Evolutionary conservation across 53 echinoderm and acorn worm genomes (phyloP), one percentile per base, ranked within the genome.

Genomic region (Temnopleurus reevesii): DNA sequence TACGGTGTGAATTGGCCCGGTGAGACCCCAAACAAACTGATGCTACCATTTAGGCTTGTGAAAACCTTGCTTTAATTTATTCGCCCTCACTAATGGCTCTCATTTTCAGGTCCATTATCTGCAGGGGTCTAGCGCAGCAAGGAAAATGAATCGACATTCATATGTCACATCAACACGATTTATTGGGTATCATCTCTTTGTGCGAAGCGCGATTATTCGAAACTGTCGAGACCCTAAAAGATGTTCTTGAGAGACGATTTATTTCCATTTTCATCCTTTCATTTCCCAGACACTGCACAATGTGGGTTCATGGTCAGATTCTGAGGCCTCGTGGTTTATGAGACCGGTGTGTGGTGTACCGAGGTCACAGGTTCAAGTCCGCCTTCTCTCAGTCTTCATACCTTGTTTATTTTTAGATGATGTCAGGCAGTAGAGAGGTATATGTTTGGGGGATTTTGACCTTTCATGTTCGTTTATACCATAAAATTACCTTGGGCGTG

Each of bases 21-120:
- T n/a, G 71, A 21, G 71, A 41, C 41, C 41, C n/a, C 71, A 43
- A 71, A 71, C 71, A 71, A 27, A 71, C n/a, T 23, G 71, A 71
- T n/a, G 71, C 36, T 71, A 71, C 19, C 71, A 71, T 71, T 71
- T 41, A 71, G 71, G 41, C 71, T n/a, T 7, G 71, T 71, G 71
- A 71, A 71, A 71, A 71, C 71, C 71, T 43, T 71, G 71, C 41
- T 71, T 71, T 71, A 71, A 71, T 71, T 71, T 71, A 71, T 71
- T 71, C 41, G 71, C 43, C 71, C 71, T 71, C 71, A n/a, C 71
- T 71, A 71, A 71, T 71, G 71, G 71, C 36, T 43, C 71, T 71
- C 71, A 71, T 71, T 71, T 63, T 71, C 71, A 41, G 41, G 71
- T 19, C 71, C 71, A 71, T 71, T 71, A 71, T 71, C 71, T 71